These are phyloP conservation scores for Drosophila tripunctata DNA, from an alignment of 2,888 invertebrate genomes.

Conservation along the genomic window DNA sequence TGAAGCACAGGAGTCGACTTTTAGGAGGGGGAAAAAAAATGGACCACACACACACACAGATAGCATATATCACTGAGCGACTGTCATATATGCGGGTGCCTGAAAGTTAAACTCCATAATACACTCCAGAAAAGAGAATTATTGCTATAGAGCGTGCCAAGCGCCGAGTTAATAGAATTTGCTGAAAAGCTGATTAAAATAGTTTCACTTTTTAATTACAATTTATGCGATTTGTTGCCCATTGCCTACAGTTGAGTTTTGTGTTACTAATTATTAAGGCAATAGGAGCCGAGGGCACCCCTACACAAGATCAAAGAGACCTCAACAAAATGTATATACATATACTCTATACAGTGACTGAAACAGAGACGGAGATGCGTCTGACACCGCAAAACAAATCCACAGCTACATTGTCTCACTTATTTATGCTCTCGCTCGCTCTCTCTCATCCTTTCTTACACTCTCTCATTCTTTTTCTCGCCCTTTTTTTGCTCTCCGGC, in stretches of 20 bases:
- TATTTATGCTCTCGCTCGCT: not conserved
- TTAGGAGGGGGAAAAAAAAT: conserved; percentile 17
- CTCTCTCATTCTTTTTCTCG: not conserved
- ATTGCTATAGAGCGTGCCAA: conserved; percentile 1
- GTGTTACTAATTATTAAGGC: conserved; percentile 64
- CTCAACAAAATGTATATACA: conserved; percentile 31
- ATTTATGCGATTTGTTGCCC: conserved; percentile 60
- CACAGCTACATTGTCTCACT: conserved; percentile 61
- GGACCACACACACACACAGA: conserved; percentile 66
- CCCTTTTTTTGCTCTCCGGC: conserved; percentile 4
- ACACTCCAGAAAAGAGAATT: not conserved
- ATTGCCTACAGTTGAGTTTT: conserved; percentile 34
- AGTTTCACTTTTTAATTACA: conserved; percentile 79
- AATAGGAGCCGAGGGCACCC: conserved; percentile 21
- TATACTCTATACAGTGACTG: no score
- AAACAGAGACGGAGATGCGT: conserved; percentile 35
- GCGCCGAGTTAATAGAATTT: conserved; percentile 69
- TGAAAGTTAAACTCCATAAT: conserved; percentile 10
- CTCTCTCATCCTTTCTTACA: not conserved
- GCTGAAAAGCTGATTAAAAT: conserved; percentile 77
- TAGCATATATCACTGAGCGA: no score
- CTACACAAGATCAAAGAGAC: conserved; percentile 62
- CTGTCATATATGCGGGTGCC: conserved; percentile 62
- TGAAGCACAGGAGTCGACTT: conserved; percentile 1
- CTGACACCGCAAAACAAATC: conserved; percentile 39